phyloP scores from a whole-genome alignment of 2,797 vertebrate genomes.

The Falco novaeseelandiae region DNA sequence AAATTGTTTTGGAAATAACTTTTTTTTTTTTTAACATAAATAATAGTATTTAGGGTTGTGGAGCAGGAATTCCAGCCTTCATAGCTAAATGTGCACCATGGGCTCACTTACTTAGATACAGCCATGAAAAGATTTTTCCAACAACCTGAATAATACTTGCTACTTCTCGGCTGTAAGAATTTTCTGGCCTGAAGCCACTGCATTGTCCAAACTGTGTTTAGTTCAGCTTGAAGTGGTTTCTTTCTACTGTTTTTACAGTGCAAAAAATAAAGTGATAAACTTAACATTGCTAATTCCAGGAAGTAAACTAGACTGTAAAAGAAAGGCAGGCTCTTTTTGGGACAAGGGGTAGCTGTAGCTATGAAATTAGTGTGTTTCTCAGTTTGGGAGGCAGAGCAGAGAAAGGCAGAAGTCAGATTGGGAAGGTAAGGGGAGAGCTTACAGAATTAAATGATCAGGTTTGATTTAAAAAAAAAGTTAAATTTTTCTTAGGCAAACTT shows the following conservation, averaged over 20 bases:
- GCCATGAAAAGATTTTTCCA: background rate
- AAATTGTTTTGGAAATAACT: background rate
- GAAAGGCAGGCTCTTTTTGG: background rate
- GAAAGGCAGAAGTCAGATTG: background rate
- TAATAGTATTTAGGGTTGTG: background rate
- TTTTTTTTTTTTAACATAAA: background rate
- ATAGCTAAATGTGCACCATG: rapidly evolving
- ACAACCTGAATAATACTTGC: rapidly evolving
- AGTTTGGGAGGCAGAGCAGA: background rate
- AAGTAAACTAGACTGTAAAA: background rate
- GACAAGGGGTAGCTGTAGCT: background rate
- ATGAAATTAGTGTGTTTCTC: background rate
- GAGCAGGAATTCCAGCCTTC: background rate
- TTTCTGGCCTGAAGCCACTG: background rate
- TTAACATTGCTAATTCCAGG: background rate
- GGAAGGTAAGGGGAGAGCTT: background rate
- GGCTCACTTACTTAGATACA: rapidly evolving
- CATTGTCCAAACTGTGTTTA: background rate
- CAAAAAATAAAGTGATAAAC: background rate
- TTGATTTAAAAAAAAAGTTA: background rate
- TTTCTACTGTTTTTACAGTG: background rate
- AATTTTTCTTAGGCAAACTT: background rate
- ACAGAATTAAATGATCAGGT: background rate
- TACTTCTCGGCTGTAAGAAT: background rate
- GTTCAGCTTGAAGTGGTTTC: background rate